These are phyloP conservation scores for Laticauda laticaudata DNA, from an alignment of 2,113 vertebrate species.

Conservation along the genomic window DNA sequence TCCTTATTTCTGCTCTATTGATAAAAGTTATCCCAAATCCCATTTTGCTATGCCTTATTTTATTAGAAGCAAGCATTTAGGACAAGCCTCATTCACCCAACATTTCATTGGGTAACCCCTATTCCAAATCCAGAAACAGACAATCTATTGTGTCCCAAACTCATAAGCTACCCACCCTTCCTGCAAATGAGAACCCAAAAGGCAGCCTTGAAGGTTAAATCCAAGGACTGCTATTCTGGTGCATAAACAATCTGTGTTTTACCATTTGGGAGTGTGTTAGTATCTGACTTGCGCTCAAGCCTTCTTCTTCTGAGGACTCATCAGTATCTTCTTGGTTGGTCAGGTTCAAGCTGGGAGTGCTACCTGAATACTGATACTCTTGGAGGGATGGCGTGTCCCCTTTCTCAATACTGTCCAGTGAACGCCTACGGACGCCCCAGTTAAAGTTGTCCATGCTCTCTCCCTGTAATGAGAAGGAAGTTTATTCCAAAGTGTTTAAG, in stretches of 20 bases:
- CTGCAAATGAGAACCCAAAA: neutral
- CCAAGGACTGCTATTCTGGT: neutral
- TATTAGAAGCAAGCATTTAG: neutral
- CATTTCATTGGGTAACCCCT: neutral
- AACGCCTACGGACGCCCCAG: slow-evolving; percentile 96
- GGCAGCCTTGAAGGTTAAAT: neutral
- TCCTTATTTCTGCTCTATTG: neutral
- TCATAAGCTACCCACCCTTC: neutral
- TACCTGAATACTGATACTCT: slow-evolving; percentile 91
- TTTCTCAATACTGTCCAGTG: slow-evolving; percentile 97
- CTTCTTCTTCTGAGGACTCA: slow-evolving; percentile 98
- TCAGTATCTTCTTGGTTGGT: slow-evolving; percentile 98
- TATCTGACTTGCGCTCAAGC: slow-evolving; percentile 94
- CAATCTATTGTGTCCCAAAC: neutral
- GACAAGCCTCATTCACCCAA: neutral
- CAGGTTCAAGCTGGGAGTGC: slow-evolving; percentile 94
- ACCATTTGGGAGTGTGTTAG: slow-evolving; percentile 90
- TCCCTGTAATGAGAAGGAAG: slow-evolving; percentile 76
- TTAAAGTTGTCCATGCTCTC: slow-evolving; percentile 99
- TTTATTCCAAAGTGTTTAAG: slow-evolving; percentile 24
- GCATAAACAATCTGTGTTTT: slow-evolving; percentile 56
- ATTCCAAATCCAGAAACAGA: neutral
- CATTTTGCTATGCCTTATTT: neutral
- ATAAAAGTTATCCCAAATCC: neutral
- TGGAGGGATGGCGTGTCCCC: slow-evolving; percentile 94